These are phyloP conservation scores for Spea multiplicata DNA, from an alignment of 2,113 vertebrate species.

Conservation along the genomic window DNA sequence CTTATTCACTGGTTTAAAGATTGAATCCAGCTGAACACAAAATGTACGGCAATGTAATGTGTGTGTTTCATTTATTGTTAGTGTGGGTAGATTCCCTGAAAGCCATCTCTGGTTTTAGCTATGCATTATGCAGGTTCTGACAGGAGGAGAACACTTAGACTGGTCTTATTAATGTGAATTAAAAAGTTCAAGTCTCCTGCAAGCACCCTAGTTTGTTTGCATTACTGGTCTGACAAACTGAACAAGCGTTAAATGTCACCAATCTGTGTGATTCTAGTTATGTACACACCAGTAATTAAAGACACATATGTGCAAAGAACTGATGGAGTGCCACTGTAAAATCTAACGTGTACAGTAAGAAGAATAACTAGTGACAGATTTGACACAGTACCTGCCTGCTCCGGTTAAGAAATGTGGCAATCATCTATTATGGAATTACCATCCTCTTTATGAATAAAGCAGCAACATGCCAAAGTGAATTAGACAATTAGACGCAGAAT, in stretches of 20 bases:
- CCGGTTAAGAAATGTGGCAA: conserved; percentile 26
- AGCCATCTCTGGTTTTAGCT: too few species aligned
- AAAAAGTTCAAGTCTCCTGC: too few species aligned
- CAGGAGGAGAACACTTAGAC: too few species aligned
- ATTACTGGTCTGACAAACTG: too few species aligned
- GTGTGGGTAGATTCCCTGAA: too few species aligned
- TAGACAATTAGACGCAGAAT: not conserved
- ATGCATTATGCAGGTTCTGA: too few species aligned
- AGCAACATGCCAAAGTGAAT: not conserved
- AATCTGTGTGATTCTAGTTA: conserved; percentile 14
- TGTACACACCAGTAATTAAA: conserved; percentile 13
- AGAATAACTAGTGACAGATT: not conserved
- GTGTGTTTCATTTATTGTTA: too few species aligned
- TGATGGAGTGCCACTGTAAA: conserved; percentile 5
- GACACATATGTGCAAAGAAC: not conserved
- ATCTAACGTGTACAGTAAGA: conserved; percentile 12
- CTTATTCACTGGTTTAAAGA: too few species aligned
- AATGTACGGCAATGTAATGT: too few species aligned
- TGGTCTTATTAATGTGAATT: too few species aligned
- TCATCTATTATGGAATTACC: conserved; percentile 17
- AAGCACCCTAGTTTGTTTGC: too few species aligned
- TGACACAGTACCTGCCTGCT: conserved; percentile 2
- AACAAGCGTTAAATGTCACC: conserved; percentile 13
- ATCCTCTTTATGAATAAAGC: conserved; percentile 10
- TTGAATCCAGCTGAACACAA: too few species aligned